Evolutionary conservation across 2,888 invertebrate species (phyloP).

Genomic region (Nowickia ferox): DNA sequence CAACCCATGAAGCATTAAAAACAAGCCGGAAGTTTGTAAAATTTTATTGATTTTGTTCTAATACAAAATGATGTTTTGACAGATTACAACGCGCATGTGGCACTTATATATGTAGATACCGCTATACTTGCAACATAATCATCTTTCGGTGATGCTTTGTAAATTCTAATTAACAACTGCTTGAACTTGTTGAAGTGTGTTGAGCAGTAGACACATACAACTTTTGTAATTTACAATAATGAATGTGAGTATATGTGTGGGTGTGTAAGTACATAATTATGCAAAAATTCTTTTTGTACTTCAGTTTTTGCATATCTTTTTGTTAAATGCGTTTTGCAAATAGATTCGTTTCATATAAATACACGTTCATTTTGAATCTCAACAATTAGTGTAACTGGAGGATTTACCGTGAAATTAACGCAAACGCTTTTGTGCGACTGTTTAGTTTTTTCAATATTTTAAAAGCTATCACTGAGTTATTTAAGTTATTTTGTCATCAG

Average conservation of each 20-base stretch:
- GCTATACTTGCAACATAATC: constrained; percentile 47
- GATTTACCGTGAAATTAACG: constrained; percentile 58
- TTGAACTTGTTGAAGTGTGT: constrained; percentile 13
- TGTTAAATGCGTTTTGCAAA: constrained; percentile 54
- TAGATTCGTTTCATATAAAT: constrained; percentile 70
- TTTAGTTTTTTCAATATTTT: not conserved
- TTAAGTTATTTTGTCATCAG: constrained; percentile 22
- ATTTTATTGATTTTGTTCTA: constrained; percentile 68
- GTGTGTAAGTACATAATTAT: constrained; percentile 33
- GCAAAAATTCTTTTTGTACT: constrained; percentile 47
- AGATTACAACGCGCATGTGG: constrained; percentile 71
- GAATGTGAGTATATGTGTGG: not conserved
- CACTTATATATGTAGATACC: constrained; percentile 45
- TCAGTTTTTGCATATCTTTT: constrained; percentile 40
- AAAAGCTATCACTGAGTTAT: constrained; percentile 7
- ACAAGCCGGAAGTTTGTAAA: constrained; percentile 66
- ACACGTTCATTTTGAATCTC: constrained; percentile 68
- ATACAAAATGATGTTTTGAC: constrained; percentile 68
- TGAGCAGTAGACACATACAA: not conserved
- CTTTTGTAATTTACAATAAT: not conserved
- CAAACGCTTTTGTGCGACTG: constrained; percentile 23
- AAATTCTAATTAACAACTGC: constrained; percentile 15
- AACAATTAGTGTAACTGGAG: constrained; percentile 77
- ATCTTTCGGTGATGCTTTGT: constrained; percentile 22
- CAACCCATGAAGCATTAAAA: constrained; percentile 54